Evolutionary conservation across 2,797 vertebrate genomes (phyloP).

Genomic region (Hippopotamyrus pictus): DNA sequence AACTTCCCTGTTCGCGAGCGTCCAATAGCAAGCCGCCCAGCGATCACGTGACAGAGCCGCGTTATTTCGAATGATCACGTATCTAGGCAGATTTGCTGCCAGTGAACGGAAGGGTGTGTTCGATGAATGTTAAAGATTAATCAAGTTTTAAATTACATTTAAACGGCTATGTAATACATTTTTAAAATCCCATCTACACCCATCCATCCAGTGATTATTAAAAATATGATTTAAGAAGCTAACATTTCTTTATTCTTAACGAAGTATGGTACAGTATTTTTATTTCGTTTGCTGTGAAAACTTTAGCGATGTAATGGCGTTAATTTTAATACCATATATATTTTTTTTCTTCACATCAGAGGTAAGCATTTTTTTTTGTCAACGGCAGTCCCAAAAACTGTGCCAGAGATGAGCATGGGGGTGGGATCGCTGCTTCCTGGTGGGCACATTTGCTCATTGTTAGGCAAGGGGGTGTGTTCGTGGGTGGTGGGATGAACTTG

Average conservation of each 20-base stretch:
- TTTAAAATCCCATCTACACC: neutral
- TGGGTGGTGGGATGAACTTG: neutral
- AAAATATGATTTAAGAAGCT: neutral
- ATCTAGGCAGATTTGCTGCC: constrained; percentile 45
- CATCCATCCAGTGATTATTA: neutral
- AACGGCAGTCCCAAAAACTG: neutral
- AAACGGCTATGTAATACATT: neutral
- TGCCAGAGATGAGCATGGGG: neutral
- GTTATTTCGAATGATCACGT: constrained; percentile 34
- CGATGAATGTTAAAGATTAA: neutral
- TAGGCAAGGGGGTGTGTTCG: neutral
- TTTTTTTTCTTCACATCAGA: neutral
- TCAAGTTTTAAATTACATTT: neutral
- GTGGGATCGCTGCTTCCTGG: neutral
- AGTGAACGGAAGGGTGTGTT: neutral
- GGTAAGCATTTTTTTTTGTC: constrained; percentile 21
- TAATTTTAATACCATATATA: neutral
- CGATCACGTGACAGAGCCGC: constrained; percentile 47
- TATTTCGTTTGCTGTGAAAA: neutral
- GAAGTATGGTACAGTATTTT: neutral
- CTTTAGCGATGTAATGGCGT: neutral
- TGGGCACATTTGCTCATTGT: neutral
- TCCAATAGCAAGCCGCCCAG: constrained; percentile 44
- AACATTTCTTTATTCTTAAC: neutral
- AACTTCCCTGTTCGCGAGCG: constrained; percentile 36